A percentile compares a stretch with the other conserved stretches of the same genome.
phyloP scores from a whole-genome alignment of 2,113 vertebrate genomes.

The Dromas ardeola region DNA sequence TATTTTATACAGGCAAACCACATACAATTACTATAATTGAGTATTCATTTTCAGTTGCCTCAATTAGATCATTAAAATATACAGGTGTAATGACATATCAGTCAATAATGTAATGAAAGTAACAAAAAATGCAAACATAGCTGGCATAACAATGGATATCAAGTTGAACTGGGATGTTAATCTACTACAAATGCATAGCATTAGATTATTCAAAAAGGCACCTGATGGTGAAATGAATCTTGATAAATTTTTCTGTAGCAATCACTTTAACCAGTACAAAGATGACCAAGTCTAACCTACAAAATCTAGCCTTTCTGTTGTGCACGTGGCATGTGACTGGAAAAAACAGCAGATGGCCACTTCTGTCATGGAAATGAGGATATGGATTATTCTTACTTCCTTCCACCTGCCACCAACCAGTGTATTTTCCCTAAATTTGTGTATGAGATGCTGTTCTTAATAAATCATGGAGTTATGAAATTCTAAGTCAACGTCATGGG shows the following conservation, averaged over 20 bases:
- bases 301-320: neutral
- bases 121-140: neutral
- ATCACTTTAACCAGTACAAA: neutral
- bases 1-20: neutral
- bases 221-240: neutral
- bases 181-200: neutral
- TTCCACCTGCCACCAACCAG: neutral
- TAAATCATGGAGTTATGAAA: neutral
- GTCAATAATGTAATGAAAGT: neutral
- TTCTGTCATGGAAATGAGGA: neutral
- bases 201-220: neutral
- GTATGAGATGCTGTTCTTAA: neutral
- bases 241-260: neutral
- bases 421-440: neutral
- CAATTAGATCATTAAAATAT: neutral
- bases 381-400: neutral
- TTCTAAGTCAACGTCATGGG: neutral
- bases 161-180: neutral
- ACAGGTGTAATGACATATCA: neutral
- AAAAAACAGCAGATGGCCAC: neutral
- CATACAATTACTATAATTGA: neutral
- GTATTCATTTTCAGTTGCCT: neutral
- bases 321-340: neutral
- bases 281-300: neutral
- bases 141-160: neutral